Conservation (phyloP, 2,113 vertebrate species). For the Oreochromis niloticus region DNA sequence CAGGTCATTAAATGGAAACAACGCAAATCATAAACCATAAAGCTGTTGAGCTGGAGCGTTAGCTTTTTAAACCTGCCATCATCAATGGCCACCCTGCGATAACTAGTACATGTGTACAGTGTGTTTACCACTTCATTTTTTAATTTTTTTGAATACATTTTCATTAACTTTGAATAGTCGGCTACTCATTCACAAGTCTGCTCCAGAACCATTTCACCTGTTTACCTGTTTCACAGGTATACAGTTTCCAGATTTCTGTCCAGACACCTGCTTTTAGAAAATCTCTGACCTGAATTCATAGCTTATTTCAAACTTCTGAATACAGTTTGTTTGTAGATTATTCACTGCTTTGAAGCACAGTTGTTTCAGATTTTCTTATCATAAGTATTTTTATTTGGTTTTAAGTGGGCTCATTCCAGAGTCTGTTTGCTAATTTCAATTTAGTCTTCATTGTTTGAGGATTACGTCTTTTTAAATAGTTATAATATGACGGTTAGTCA, state of each 20-base stretch:
- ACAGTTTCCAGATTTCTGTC: neutral
- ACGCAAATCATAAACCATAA: neutral
- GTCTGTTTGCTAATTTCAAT: neutral
- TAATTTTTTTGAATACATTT: neutral
- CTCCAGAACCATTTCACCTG: neutral
- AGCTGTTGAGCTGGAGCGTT: neutral
- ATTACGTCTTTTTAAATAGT: neutral
- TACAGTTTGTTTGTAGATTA: neutral
- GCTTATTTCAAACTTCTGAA: neutral
- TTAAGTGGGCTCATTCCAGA: neutral
- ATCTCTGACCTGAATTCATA: neutral
- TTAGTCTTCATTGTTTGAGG: neutral
- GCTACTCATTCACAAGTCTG: neutral
- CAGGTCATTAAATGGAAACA: neutral
- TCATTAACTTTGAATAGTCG: neutral
- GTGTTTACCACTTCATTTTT: neutral
- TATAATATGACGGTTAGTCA: neutral
- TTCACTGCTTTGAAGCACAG: neutral
- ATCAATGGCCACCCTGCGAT: neutral
- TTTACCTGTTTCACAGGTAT: neutral
- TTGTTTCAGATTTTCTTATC: neutral
- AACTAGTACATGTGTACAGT: neutral
- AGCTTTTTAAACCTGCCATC: accelerated
- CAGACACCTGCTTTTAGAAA: neutral
- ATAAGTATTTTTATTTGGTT: neutral